phyloP scores from a whole-genome alignment of 2,113 vertebrate genomes.

The Forbesichthys papilliferus region DNA sequence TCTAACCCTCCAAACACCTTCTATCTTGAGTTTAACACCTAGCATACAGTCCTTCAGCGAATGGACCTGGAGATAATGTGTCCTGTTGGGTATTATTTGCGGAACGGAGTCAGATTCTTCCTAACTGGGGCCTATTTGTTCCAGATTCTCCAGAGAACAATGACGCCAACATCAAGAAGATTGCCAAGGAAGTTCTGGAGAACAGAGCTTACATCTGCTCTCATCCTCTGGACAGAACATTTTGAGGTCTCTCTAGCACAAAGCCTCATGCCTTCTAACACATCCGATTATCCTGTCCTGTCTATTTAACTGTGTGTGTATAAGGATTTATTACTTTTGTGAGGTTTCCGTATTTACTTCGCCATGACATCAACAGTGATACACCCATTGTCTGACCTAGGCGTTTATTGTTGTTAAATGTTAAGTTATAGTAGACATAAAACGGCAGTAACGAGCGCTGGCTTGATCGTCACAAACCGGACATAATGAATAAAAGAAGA shows the following conservation, averaged over 20 bases:
- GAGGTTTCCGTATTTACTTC: constrained; percentile 7
- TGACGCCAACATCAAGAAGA: constrained; percentile 89
- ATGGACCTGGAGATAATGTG: not conserved
- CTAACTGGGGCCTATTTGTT: constrained; percentile 38
- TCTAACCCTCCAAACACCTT: constrained; percentile 1
- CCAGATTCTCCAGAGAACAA: constrained; percentile 88
- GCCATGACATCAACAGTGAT: not conserved
- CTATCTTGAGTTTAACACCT: too few relatives aligned
- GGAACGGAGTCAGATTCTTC: constrained; percentile 12
- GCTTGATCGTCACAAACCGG: too few relatives aligned
- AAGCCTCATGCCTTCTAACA: not conserved
- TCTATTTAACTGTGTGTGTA: constrained; percentile 16
- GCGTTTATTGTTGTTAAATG: not conserved
- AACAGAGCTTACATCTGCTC: constrained; percentile 86
- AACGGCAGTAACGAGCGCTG: too few relatives aligned
- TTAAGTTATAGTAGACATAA: too few relatives aligned
- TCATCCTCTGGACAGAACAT: constrained; percentile 88
- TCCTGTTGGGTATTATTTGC: constrained; percentile 15
- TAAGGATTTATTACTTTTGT: not conserved
- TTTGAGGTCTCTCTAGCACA: constrained; percentile 58
- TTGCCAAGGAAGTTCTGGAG: constrained; percentile 84
- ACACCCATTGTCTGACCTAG: not conserved
- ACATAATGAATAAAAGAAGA: too few relatives aligned
- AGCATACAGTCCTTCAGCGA: not conserved
- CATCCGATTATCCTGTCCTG: not conserved